phyloP scores from a whole-genome alignment of 2,888 invertebrate genomes.

The Barypeithes pellucidus region DNA sequence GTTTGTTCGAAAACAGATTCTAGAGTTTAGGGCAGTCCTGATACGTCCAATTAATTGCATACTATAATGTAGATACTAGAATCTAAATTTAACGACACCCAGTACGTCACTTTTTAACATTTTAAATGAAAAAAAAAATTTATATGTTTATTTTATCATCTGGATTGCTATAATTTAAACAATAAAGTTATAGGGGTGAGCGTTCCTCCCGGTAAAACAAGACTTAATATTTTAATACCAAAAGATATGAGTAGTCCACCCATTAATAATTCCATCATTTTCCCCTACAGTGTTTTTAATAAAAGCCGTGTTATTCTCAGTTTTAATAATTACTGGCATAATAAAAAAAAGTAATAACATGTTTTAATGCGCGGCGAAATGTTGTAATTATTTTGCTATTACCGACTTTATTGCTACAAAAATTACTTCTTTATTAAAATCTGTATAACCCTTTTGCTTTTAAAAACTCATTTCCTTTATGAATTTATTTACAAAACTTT shows the following conservation, averaged over 20 bases:
- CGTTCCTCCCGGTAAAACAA: no score
- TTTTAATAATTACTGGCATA: neutral
- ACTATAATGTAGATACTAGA: no score
- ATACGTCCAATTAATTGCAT: no score
- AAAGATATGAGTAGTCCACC: neutral
- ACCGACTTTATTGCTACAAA: conserved; percentile 7
- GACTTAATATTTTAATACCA: neutral
- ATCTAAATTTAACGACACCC: no score
- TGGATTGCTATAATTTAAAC: no score
- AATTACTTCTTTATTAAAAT: conserved; percentile 14
- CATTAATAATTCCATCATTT: neutral
- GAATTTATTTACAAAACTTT: neutral
- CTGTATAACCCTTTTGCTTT: conserved; percentile 16
- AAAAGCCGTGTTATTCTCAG: neutral
- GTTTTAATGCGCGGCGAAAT: conserved; percentile 2
- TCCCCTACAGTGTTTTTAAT: neutral
- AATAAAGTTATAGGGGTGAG: no score
- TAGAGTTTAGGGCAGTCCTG: no score
- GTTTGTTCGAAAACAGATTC: no score
- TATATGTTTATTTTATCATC: no score
- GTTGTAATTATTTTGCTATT: conserved; percentile 12
- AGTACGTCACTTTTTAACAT: no score
- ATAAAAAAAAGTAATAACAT: conserved; percentile 8
- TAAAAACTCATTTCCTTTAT: conserved; percentile 11
- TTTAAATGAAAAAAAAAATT: no score